phyloP scores from a whole-genome alignment of 2,888 invertebrate genomes.

The Seira sanloemensis region DNA sequence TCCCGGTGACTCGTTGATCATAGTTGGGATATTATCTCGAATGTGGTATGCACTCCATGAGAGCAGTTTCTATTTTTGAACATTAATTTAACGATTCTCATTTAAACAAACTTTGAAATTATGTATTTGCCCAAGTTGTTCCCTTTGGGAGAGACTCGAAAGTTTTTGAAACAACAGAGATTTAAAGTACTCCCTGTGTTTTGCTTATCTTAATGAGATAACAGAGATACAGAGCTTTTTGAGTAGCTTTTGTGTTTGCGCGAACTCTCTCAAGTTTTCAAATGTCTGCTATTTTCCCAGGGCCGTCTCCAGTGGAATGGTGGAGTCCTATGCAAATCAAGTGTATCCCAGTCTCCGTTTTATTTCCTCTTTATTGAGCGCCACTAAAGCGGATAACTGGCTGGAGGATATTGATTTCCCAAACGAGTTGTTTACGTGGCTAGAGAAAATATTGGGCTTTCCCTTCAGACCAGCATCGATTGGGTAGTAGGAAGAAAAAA shows the following conservation, averaged over 20 bases:
- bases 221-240: too few relatives aligned
- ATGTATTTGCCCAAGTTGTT: neutral
- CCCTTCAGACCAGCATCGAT: slow-evolving; percentile 56
- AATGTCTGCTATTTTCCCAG: slow-evolving; percentile 46
- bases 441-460: slow-evolving; percentile 60
- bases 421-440: slow-evolving; percentile 62
- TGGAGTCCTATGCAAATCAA: slow-evolving; percentile 56
- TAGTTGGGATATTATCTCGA: slow-evolving; percentile 69
- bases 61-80: too few relatives aligned
- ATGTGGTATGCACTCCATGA: slow-evolving; percentile 68
- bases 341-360: slow-evolving; percentile 64
- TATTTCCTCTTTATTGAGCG: slow-evolving; percentile 52
- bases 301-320: slow-evolving; percentile 65
- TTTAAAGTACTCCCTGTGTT: neutral
- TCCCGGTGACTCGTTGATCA: slow-evolving; percentile 72
- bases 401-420: slow-evolving; percentile 68
- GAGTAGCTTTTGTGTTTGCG: slow-evolving; percentile 11
- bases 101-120: neutral
- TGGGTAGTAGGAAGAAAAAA: slow-evolving; percentile 28
- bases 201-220: slow-evolving; percentile 24
- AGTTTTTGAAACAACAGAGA: neutral
- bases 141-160: neutral
- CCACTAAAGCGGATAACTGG: slow-evolving; percentile 69
- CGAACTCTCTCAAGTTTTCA: neutral
- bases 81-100: neutral